Evolutionary conservation across 2,797 vertebrate species (phyloP), one percentile per base, ranked within the genome.

Genomic region (Holocentrus rufus): DNA sequence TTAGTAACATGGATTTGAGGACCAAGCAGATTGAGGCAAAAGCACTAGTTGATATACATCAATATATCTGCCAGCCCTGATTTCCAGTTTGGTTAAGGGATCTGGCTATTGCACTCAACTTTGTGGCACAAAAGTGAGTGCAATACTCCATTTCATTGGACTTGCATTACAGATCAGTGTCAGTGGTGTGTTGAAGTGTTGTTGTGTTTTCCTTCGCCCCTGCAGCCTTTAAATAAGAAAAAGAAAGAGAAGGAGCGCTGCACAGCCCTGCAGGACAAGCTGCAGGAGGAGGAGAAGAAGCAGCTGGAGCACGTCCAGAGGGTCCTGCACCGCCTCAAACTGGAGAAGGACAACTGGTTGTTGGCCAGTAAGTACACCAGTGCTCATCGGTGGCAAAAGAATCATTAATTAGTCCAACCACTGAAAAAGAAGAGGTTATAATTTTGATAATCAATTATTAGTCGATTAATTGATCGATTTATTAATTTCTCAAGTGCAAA

Each of bases 281-380:
- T 99, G 17, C 95, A 96, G 69, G 98, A 99, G 87, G 98, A 99
- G 84, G 97, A 99, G 90, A 98, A 98, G 90, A 99, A 99, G 72
- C 98, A 99, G 81, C 82, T 95, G 83, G 98, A 99, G 77, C 98
- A 99, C 7, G 97, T 98, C 74, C 96, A 97, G 84, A 93, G 98
- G 81, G 97, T 99, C 72, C 90, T 99, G 5, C 96, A 98, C 79
- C 95, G 98, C 49, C 93, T 99, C 87, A 99, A 98, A 90, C 90
- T 98, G 80, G 98, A 99, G 91, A 99, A 99, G 78, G 98, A 99
- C 93, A 98, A 98, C 91, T 99, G 98, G 98, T 95, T 99, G 87
- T 92, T 99, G 76, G 95, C 98, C 89, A 98, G 98, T 99, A 93
- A 95, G 97, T 96, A 9, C 49, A 39, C 31, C 14, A 0, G 22